Base-by-base conservation (phyloP, 2,113 vertebrate species). In the Telmatochromis sp. region DNA sequence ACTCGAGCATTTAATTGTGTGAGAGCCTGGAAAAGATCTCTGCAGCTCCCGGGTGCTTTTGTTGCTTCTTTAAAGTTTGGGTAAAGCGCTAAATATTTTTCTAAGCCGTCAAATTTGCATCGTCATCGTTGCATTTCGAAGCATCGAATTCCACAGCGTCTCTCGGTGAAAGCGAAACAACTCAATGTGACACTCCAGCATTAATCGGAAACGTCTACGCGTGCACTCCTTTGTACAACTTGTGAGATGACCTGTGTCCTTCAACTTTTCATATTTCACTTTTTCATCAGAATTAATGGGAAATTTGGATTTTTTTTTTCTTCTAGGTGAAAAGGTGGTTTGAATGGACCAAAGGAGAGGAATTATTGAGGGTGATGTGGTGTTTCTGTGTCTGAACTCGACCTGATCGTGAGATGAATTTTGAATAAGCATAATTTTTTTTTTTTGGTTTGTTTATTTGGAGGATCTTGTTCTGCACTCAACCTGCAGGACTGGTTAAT, bases 401-500 rank as follows among this genome's bases (percentile, higher is more conserved):
- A 47, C 12, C 45, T 42, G 13, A 82, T 42, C 6, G 70, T 75
- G 21, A 42, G 28, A 15, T 89, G 12, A 51, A 79, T 58, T 80
- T 75, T 82, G 15, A 49, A 80, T 42, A 33, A 81, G 28, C 28
- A 26, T 45, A 15, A n/a, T 26, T 80, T 7, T 23, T 23, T 21
- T 12, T 42, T 26, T 19, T 47, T 2, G 6, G 9, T 33, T 35
- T 68, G 33, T 68, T 40, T 68, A 40, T 68, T 68, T 40, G 13
- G 81, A 9, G 2, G 5, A 13, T 37, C 89, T 68, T 21, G 12
- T 73, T 89, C n/a, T 87, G 53, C 23, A 57, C 21, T 88, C 49
- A 51, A 75, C 60, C 63, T 87, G 84, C 80, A 86, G 75, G 65
- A 87, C 80, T 83, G 57, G 7, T 81, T 86, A 93, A 92, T 93